Conservation (phyloP, 2,113 vertebrate genomes). For the Bubalus kerabau region DNA sequence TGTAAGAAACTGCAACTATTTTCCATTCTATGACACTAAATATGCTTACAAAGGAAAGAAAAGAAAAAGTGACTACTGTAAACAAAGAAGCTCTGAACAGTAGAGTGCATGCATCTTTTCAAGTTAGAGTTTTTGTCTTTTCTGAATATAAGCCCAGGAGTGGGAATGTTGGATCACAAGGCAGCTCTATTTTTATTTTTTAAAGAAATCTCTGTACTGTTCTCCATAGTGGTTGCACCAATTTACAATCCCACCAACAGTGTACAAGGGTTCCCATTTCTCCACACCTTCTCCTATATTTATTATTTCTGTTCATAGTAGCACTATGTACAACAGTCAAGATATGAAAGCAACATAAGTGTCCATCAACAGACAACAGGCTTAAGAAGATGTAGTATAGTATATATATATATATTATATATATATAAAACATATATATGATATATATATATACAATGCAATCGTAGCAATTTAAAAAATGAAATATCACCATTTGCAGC, state of each 20-base stretch:
- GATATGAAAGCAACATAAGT: background rate
- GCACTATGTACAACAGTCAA: background rate
- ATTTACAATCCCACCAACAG: background rate
- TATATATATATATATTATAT: background rate
- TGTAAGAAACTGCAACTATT: background rate
- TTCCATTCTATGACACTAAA: background rate
- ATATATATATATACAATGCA: background rate
- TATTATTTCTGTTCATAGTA: background rate
- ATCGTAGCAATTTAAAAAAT: background rate
- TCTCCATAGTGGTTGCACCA: background rate
- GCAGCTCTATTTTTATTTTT: background rate
- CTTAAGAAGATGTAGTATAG: background rate
- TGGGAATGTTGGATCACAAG: background rate
- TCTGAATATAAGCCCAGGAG: background rate
- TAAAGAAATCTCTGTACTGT: background rate
- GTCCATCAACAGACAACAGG: background rate
- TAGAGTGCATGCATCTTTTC: background rate
- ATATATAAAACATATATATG: background rate
- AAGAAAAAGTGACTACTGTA: background rate
- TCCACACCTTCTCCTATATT: background rate
- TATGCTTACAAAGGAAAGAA: background rate
- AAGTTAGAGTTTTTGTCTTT: background rate
- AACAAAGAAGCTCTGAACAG: background rate
- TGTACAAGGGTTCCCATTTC: background rate
- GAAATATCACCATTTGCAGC: background rate